A percentile compares a stretch with the other conserved stretches of the same genome.
phyloP scores from a whole-genome alignment of 2,888 invertebrate genomes.

The Mechanitis mazaeus region DNA sequence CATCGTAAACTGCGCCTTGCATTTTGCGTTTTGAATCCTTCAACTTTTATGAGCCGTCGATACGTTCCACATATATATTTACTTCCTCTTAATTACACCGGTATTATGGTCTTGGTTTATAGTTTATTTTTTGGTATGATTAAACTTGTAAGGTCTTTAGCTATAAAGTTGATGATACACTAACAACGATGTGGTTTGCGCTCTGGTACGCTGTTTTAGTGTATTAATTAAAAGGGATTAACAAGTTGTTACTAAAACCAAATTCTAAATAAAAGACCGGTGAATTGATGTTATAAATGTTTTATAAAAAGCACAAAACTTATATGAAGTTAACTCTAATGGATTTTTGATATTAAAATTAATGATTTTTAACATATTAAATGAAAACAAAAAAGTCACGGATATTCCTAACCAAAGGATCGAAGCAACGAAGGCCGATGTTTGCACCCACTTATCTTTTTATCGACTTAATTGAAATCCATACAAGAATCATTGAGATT shows the following conservation, averaged over 20 bases:
- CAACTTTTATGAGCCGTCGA: slow-evolving; percentile 70
- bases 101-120: slow-evolving; percentile 65
- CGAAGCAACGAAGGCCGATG: slow-evolving; percentile 39
- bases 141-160: slow-evolving; percentile 35
- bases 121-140: slow-evolving; percentile 56
- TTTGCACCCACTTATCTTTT: slow-evolving; percentile 62
- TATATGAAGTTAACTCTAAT: slow-evolving; percentile 4
- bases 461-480: slow-evolving; percentile 69
- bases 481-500: slow-evolving; percentile 71
- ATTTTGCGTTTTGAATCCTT: slow-evolving; percentile 70
- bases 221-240: slow-evolving; percentile 28
- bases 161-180: slow-evolving; percentile 41
- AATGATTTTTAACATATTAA: slow-evolving; percentile 4
- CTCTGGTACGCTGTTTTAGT: slow-evolving; percentile 21
- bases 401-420: slow-evolving; percentile 16
- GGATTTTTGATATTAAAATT: slow-evolving; percentile 7
- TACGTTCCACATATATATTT: slow-evolving; percentile 71
- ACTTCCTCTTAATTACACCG: slow-evolving; percentile 69
- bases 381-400: slow-evolving; percentile 7
- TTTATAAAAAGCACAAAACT: slow-evolving; percentile 6
- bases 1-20: slow-evolving; percentile 69
- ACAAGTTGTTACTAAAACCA: slow-evolving; percentile 29
- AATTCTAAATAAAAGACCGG: slow-evolving; percentile 19
- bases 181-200: slow-evolving; percentile 29
- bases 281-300: slow-evolving; percentile 9